Conservation (phyloP, 2,113 vertebrate genomes). For the Microcebus griseorufus region DNA sequence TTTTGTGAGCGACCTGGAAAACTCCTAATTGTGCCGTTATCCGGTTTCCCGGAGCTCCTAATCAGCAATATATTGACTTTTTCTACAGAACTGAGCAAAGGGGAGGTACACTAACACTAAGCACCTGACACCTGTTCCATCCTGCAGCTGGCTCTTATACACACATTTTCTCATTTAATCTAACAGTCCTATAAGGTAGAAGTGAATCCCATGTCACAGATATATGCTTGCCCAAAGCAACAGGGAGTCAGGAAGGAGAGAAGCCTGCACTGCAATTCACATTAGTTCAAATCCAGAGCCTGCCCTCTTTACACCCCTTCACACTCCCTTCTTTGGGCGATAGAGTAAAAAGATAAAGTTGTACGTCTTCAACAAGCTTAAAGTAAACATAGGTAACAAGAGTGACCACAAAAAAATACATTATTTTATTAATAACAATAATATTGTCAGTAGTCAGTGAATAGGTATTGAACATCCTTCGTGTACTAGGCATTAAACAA, state of each 20-base stretch:
- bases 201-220: not conserved
- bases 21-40: not conserved
- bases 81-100: not conserved
- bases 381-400: not conserved
- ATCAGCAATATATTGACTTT: not conserved
- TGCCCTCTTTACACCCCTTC: not conserved
- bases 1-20: not conserved
- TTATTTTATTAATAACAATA: not conserved
- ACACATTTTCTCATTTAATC: not conserved
- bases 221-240: not conserved
- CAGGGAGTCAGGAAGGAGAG: not conserved
- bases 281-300: not conserved
- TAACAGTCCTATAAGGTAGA: not conserved
- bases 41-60: not conserved
- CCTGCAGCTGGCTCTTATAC: not conserved
- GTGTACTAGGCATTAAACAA: not conserved
- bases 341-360: not conserved
- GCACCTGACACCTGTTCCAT: accelerated
- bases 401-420: not conserved
- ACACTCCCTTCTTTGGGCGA: not conserved
- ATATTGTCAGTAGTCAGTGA: not conserved
- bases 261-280: not conserved
- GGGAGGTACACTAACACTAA: not conserved
- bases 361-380: not conserved
- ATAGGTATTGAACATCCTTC: not conserved